phyloP scores from a whole-genome alignment of 2,888 invertebrate species.

The Synanthedon myopaeformis region DNA sequence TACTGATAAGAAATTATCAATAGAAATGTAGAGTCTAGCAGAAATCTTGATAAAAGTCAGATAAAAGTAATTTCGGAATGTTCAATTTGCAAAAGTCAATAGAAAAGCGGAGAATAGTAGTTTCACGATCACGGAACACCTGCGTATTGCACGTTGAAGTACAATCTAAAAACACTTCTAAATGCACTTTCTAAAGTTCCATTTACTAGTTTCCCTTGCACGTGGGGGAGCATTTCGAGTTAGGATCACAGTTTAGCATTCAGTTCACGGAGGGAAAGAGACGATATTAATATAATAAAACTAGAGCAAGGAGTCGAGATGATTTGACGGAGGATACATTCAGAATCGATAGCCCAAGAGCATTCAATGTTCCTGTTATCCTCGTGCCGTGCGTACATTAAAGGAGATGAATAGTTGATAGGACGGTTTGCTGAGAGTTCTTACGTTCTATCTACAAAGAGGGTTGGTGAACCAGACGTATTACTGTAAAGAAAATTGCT shows the following conservation, averaged over 20 bases:
- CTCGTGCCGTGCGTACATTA: conserved; percentile 29
- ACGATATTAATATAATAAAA: conserved; percentile 25
- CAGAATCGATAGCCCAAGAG: conserved; percentile 33
- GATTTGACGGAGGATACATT: conserved; percentile 34
- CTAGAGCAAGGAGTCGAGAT: conserved; percentile 29
- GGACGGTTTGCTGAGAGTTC: conserved; percentile 21
- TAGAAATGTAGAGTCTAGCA: too few species aligned
- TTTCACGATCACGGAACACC: conserved; percentile 34
- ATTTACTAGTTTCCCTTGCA: conserved; percentile 29
- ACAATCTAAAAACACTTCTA: conserved; percentile 39
- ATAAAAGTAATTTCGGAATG: conserved; percentile 10
- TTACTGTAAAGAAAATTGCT: conserved; percentile 33
- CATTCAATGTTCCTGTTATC: conserved; percentile 32
- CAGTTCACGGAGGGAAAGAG: conserved; percentile 34
- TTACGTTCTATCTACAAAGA: conserved; percentile 29
- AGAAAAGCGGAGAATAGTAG: conserved; percentile 25
- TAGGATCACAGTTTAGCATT: conserved; percentile 40
- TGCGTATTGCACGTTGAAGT: conserved; percentile 18
- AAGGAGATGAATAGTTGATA: conserved; percentile 45
- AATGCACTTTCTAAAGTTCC: conserved; percentile 36
- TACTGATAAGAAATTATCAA: too few species aligned
- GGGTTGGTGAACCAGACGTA: conserved; percentile 53
- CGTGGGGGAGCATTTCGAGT: conserved; percentile 24
- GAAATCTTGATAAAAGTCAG: too few species aligned
- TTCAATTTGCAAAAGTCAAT: conserved; percentile 24